Conservation (phyloP, 2,113 vertebrate species). For the Guaruba guarouba region DNA sequence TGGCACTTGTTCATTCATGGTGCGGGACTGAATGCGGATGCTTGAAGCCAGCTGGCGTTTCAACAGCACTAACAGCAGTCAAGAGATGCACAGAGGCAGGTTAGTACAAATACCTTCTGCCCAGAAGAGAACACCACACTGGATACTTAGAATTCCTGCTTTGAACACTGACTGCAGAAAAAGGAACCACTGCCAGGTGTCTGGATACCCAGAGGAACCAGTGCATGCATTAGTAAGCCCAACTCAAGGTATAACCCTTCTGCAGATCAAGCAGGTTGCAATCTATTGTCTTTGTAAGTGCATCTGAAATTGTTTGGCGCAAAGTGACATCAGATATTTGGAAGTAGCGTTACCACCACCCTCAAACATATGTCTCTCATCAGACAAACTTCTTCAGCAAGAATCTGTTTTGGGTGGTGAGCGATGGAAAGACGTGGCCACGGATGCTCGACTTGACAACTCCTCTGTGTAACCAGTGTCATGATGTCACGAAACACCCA, state of each 20-base stretch:
- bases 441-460: not conserved
- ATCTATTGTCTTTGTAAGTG: not conserved
- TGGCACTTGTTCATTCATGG: fast-evolving
- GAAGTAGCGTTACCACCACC: not conserved
- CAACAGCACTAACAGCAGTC: not conserved
- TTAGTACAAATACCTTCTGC: not conserved
- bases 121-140: not conserved
- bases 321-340: not conserved
- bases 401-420: not conserved
- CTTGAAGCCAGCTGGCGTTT: not conserved
- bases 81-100: not conserved
- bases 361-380: not conserved
- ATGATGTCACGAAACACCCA: not conserved
- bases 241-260: not conserved
- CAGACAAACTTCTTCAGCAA: not conserved
- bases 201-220: not conserved
- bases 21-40: fast-evolving
- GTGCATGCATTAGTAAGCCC: not conserved
- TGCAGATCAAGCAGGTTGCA: not conserved
- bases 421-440: fast-evolving
- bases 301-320: not conserved
- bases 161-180: conserved; percentile 8
- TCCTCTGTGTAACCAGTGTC: fast-evolving
- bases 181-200: not conserved
- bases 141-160: not conserved